Base-by-base conservation (phyloP, 2,113 vertebrate genomes). In the Edolisoma coerulescens region DNA sequence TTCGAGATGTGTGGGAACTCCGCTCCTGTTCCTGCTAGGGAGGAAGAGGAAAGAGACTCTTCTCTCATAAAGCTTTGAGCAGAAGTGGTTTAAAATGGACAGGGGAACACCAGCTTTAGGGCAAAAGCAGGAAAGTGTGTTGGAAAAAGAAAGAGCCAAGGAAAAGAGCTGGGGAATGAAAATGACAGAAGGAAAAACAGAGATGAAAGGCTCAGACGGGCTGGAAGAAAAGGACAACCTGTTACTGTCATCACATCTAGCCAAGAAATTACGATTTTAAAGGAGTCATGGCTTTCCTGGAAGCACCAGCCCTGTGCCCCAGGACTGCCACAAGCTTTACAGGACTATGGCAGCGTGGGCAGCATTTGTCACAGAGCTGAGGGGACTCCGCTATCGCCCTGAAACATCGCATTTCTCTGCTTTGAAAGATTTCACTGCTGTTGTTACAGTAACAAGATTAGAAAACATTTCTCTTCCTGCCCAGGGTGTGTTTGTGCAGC, bases 391-490 rank as follows among this genome's bases (percentile, higher is more conserved):
- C 19, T 60, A 71, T 87, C 47, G 0, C 27, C 5, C 61, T 28
- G 50, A 70, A 76, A 61, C 45, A 57, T 50, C 9, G 0, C 44
- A 30, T 68, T 84, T 70, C 65, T 67, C 64, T 2, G 5, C 95
- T 90, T 84, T 95, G 78, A 75, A 84, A 81, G 64, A 39, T 67
- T 87, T 95, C 80, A 12, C 61, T 53, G 50, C 30, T 92, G 83
- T 90, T 97, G 94, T 95, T 93, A 81, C 93, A 92, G 76, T 95
- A 95, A 95, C 83, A 41, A 37, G 83, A 90, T 92, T 39, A 93
- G 88, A 63, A 95, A 93, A 84, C 13, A 18, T 93, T 88, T 90
- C 84, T 45, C 85, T 77, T 63, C 33, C 4, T 13, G 47, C 39
- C 76, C 39, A 67, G 11, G 0, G 2, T 75, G 71, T 59, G 42